Evolutionary conservation across 2,113 vertebrate genomes (phyloP), one percentile per base, ranked within the genome.

Genomic region (Phalacrocorax carbo): DNA sequence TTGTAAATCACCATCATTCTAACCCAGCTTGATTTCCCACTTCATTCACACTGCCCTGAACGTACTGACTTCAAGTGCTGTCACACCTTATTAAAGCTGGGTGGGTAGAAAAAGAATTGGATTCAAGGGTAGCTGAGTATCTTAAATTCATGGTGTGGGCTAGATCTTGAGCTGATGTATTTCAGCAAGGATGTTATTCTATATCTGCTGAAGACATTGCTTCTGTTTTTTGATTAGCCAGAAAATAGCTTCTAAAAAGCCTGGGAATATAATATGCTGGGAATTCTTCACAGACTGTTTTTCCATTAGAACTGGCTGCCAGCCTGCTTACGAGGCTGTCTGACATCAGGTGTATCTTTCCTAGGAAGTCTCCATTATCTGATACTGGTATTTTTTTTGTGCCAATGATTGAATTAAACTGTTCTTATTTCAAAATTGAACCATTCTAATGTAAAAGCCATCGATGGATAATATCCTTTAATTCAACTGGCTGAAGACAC

Each of bases 251-350:
- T 89, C 62, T 86, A 85, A 95, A 96, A 95, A 85, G 78, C 78
- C 81, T 94, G 91, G 93, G 97, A 96, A 96, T 97, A 97, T 96
- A 95, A 95, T 96, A 93, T 95, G 71, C 86, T 97, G 95, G 75
- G 94, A 93, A 96, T 94, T 94, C 58, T 92, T 94, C 87, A 96
- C 70, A 95, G 89, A 76, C 64, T 91, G 82, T 93, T 97, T 95
- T 95, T 91, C 71, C 84, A 96, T 95, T 93, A 94, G 89, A 84
- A 76, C 87, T 96, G 96, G 92, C 92, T 93, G 93, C 96, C 88
- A 91, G 96, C 93, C 96, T 95, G 79, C 68, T 93, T 87, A 73
- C 2, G 21, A 95, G 68, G 46, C 93, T 95, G 93, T 85, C 91
- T 91, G 95, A 93, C 91, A 93, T 87, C 93, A 97, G 94, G 94